phyloP scores from a whole-genome alignment of 2,888 invertebrate species.

The Hartigia nigra region DNA sequence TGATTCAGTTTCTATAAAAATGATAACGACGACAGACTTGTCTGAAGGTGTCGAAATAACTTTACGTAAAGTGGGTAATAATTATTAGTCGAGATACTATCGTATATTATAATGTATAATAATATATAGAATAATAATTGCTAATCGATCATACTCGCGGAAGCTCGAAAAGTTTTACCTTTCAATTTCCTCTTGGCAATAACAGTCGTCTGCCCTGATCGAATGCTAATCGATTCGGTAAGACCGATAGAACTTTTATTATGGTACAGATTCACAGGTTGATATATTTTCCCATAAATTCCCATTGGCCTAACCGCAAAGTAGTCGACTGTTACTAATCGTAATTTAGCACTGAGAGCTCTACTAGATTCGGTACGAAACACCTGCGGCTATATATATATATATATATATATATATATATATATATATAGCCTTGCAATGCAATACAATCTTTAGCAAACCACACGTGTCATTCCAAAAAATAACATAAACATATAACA shows the following conservation, averaged over 20 bases:
- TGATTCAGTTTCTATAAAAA: neutral
- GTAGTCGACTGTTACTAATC: conserved; percentile 33
- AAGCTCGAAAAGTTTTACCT: conserved; percentile 16
- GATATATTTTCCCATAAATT: conserved; percentile 36
- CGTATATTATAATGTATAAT: too few relatives aligned
- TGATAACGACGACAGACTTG: neutral
- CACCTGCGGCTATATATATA: neutral
- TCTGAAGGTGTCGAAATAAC: neutral
- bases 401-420: too few relatives aligned
- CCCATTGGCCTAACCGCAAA: conserved; percentile 30
- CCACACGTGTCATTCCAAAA: too few relatives aligned
- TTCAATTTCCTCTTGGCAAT: conserved; percentile 22
- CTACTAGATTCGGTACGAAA: neutral
- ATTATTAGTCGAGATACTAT: too few relatives aligned
- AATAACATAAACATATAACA: too few relatives aligned
- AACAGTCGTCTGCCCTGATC: neutral
- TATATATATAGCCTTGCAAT: too few relatives aligned
- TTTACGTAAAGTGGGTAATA: neutral
- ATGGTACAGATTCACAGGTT: conserved; percentile 25
- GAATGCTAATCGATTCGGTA: conserved; percentile 29
- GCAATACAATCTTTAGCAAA: too few relatives aligned
- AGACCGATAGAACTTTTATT: conserved; percentile 34
- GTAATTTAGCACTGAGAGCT: conserved; percentile 26
- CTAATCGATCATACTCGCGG: neutral
- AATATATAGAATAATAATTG: neutral